phyloP scores from a whole-genome alignment of 2,797 vertebrate species.

The Anabacerthia variegaticeps region DNA sequence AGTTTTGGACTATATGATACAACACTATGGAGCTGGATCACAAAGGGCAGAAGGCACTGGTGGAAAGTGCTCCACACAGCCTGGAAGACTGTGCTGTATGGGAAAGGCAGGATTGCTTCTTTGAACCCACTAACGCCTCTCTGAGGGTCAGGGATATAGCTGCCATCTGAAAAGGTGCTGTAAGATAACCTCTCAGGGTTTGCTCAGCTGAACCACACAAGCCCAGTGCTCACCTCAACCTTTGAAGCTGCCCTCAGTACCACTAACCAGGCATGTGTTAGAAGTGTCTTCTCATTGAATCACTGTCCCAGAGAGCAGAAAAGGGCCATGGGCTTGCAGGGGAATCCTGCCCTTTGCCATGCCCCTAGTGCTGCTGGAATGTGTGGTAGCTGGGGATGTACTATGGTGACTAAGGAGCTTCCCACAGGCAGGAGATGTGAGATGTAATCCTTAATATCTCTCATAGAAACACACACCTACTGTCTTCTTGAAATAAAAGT shows the following conservation, averaged over 20 bases:
- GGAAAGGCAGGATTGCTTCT: not conserved
- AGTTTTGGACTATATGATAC: not conserved
- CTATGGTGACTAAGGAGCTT: rapidly evolving
- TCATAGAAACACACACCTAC: not conserved
- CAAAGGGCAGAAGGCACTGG: not conserved
- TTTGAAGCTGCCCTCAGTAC: not conserved
- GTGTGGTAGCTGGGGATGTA: rapidly evolving
- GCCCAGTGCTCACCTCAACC: not conserved
- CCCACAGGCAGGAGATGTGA: not conserved
- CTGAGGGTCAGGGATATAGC: not conserved
- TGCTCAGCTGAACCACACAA: not conserved
- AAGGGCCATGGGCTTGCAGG: rapidly evolving
- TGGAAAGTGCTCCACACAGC: not conserved
- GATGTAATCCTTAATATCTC: not conserved
- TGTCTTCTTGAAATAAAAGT: not conserved
- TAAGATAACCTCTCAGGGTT: not conserved
- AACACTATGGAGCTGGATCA: rapidly evolving
- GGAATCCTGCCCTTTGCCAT: not conserved
- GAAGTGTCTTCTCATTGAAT: not conserved
- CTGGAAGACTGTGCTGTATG: not conserved
- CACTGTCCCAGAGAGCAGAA: not conserved
- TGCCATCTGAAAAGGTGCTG: not conserved
- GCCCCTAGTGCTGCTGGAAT: not conserved
- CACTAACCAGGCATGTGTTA: not conserved
- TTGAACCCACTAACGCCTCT: not conserved